These are phyloP conservation scores for Pinna nobilis DNA, from an alignment of 1,140 invertebrate species.

Conservation along the genomic window DNA sequence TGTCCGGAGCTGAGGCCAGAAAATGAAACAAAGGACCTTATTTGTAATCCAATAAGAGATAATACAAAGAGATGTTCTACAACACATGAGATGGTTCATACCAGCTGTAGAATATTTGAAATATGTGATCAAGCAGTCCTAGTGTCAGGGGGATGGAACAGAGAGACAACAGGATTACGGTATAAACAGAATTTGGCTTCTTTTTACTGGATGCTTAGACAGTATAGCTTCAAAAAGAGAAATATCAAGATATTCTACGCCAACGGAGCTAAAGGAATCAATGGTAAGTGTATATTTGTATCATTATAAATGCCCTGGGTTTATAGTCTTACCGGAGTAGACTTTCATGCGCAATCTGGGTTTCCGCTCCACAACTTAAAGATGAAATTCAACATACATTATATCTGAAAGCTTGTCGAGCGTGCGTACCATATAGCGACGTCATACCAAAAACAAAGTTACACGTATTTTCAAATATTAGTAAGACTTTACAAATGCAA, in stretches of 20 bases:
- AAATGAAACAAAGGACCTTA: conserved; percentile 71
- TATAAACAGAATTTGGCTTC: conserved; percentile 70
- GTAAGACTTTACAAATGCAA: no score
- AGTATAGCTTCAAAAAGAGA: conserved; percentile 75
- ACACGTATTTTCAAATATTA: no score
- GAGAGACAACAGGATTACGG: conserved; percentile 70
- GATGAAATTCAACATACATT: no score
- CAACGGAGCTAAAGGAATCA: conserved; percentile 72
- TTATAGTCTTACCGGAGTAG: no score
- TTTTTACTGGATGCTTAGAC: conserved; percentile 75
- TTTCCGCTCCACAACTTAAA: no score
- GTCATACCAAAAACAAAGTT: no score
- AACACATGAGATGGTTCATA: conserved; percentile 72
- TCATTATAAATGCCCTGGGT: background rate
- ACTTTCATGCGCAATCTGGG: no score
- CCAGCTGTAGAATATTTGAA: conserved; percentile 76
- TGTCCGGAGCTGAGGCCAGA: conserved; percentile 74
- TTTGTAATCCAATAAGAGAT: conserved; percentile 76
- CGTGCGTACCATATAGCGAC: no score
- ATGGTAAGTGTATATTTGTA: conserved; percentile 50
- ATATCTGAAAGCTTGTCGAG: no score
- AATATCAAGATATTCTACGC: conserved; percentile 79
- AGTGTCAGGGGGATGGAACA: conserved; percentile 78
- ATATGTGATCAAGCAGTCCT: conserved; percentile 78
- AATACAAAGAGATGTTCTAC: conserved; percentile 76